Percentiles rank a stretch among this genome's conserved stretches.
These are phyloP conservation scores for Mesembrinibis cayennensis DNA, from an alignment of 2,113 vertebrate species.

Conservation along the genomic window DNA sequence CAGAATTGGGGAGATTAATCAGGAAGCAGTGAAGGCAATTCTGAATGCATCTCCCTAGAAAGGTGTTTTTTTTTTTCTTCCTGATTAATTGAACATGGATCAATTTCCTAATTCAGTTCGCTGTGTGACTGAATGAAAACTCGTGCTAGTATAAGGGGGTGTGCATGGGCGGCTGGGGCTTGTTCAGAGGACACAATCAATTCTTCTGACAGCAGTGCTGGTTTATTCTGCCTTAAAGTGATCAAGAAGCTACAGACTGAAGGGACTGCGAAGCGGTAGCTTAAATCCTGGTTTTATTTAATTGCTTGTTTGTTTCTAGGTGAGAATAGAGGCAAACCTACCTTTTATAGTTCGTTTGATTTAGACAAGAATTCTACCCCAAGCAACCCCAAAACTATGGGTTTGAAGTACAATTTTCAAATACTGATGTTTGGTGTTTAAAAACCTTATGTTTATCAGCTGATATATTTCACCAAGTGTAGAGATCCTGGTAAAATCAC, in stretches of 20 bases:
- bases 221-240: not conserved
- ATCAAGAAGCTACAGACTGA: not conserved
- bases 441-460: not conserved
- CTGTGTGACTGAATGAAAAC: not conserved
- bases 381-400: not conserved
- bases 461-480: not conserved
- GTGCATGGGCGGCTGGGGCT: not conserved
- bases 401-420: not conserved
- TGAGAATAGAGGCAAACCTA: not conserved
- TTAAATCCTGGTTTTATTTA: not conserved
- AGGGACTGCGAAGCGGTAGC: not conserved
- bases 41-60: not conserved
- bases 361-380: not conserved
- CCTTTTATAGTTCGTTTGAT: not conserved
- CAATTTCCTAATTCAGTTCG: slow-evolving; percentile 30
- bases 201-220: not conserved
- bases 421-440: not conserved
- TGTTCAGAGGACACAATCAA: not conserved
- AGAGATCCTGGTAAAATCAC: not conserved
- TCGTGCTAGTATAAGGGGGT: not conserved
- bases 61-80: not conserved
- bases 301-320: not conserved
- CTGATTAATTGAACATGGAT: slow-evolving; percentile 3
- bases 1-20: not conserved
- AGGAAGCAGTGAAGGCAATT: not conserved